Percentiles rank a stretch among this genome's conserved stretches.
phyloP scores from a whole-genome alignment of 1,140 invertebrate genomes.

The Schlechtendalia chinensis region DNA sequence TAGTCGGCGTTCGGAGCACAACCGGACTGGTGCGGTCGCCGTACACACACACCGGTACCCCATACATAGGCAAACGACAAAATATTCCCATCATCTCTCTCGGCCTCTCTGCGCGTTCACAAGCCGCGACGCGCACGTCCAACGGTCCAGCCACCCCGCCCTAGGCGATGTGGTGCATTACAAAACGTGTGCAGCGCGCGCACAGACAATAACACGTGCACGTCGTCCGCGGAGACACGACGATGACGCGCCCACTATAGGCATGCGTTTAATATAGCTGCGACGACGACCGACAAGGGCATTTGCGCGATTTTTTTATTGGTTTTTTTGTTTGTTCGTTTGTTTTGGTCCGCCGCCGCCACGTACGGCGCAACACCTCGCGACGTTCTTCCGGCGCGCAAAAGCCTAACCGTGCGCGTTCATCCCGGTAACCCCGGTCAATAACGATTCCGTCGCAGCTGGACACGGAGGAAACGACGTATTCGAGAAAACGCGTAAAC shows the following conservation, averaged over 20 bases:
- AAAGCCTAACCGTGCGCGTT: too few species aligned
- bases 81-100: constrained; percentile 48
- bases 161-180: constrained; percentile 40
- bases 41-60: too few species aligned
- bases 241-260: constrained; percentile 24
- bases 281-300: neutral
- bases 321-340: too few species aligned
- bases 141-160: constrained; percentile 30
- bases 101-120: constrained; percentile 15
- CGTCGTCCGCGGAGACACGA: neutral
- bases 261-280: neutral
- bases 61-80: constrained; percentile 50
- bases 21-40: constrained; percentile 32
- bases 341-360: too few species aligned
- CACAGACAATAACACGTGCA: too few species aligned
- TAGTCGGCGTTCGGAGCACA: constrained; percentile 46
- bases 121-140: neutral
- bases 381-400: too few species aligned
- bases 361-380: too few species aligned
- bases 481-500: too few species aligned
- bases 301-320: neutral
- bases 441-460: too few species aligned
- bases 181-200: constrained; percentile 35
- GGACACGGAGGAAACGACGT: too few species aligned
- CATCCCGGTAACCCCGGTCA: too few species aligned